phyloP scores from a whole-genome alignment of 2,888 invertebrate species.

The Dryococelus australis region DNA sequence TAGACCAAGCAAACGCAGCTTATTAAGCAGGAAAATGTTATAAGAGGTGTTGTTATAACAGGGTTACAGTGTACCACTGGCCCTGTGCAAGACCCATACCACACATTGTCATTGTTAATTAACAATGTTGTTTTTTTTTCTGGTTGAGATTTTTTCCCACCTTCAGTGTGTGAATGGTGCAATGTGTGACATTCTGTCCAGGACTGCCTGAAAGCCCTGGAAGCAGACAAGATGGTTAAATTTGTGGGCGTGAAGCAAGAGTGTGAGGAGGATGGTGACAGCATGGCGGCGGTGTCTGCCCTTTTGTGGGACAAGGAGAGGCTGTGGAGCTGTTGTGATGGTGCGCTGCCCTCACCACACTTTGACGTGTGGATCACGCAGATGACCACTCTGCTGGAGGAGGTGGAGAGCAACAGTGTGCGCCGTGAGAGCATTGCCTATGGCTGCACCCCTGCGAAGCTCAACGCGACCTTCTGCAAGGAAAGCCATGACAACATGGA shows the following conservation, averaged over 20 bases:
- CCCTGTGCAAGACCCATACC: no score
- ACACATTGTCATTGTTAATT: no score
- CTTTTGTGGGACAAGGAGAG: not conserved
- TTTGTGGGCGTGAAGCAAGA: not conserved
- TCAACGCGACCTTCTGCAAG: not conserved
- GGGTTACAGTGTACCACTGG: no score
- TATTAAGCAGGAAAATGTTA: no score
- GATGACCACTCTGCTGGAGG: not conserved
- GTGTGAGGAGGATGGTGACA: not conserved
- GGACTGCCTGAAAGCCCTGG: not conserved
- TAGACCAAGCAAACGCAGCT: no score
- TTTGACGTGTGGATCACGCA: not conserved
- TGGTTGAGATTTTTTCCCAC: no score
- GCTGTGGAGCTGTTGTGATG: not conserved
- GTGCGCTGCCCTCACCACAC: not conserved
- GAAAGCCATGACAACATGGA: not conserved
- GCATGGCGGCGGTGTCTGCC: not conserved
- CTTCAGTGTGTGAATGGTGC: no score
- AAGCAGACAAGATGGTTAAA: not conserved
- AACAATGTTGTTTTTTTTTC: no score
- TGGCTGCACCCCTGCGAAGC: not conserved
- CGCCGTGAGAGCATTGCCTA: not conserved
- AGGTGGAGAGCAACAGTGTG: not conserved
- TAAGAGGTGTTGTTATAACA: no score
- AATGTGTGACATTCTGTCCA: not conserved